Evolutionary conservation across 2,888 invertebrate species (phyloP), one percentile per base, ranked within the genome.

Genomic region (Loripinus fragilis): DNA sequence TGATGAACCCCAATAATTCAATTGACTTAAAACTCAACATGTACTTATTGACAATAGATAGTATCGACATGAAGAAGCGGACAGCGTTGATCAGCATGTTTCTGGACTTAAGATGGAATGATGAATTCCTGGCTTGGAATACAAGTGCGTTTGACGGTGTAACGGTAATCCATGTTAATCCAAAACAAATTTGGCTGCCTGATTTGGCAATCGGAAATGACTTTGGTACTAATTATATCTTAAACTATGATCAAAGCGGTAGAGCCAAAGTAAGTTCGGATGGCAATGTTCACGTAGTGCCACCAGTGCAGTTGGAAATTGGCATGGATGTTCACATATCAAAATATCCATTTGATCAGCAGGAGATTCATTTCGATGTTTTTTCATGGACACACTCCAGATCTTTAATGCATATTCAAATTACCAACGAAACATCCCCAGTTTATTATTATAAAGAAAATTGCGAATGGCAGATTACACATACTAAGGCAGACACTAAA

Each of bases 161-260:
- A 20, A 42, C 66, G 23, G 42, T 67, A 28, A 50, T 80, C n/a
- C 75, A 76, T 8, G 17, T 78, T 15, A 72, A 77, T 5, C 69
- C 75, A 15, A 45, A 55, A 3, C 42, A 66, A n/a, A 50, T 83
- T n/a, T 83, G 77, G 72, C 74, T 74, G 25, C 82, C 82, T 5
- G 71, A 76, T 42, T 41, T 79, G 17, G 38, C 65, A 30, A 38
- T 76, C 7, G 48, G 45, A 8, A 50, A 52, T 52, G 66, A 71
- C 12, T 42, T 33, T 35, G 71, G 50, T n/a, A 25, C 65, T 15
- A 48, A 71, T 10, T 48, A 45, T 0, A 50, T 76, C 41, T 20
- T 71, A 23, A 41, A 71, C 33, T 20, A 33, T 41, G 65, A 64
- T 5, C 55, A 38, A 70, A 33, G 55, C 71, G 48, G 68, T 25